These are phyloP conservation scores for Euura lappo DNA, from an alignment of 1,140 invertebrate species.

Conservation along the genomic window DNA sequence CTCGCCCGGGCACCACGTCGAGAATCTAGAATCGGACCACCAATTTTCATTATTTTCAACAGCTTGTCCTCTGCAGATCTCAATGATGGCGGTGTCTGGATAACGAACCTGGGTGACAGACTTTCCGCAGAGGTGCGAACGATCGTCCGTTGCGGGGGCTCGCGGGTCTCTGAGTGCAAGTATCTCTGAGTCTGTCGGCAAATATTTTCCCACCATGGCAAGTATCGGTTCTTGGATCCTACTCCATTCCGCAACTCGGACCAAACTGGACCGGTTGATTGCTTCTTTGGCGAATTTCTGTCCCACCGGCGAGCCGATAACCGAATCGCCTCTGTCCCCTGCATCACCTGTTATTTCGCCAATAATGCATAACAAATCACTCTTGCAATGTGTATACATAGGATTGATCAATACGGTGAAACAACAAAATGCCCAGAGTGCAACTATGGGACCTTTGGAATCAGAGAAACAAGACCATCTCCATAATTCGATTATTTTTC, in stretches of 20 bases:
- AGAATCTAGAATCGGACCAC: slow-evolving; percentile 32
- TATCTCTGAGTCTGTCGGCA: slow-evolving; percentile 27
- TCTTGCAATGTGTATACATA: too few relatives aligned
- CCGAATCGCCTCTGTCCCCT: too few relatives aligned
- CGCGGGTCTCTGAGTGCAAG: slow-evolving; percentile 11
- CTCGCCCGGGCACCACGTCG: slow-evolving; percentile 45
- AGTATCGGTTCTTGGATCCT: slow-evolving; percentile 27
- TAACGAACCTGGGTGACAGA: neutral
- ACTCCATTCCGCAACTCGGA: neutral
- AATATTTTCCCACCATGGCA: slow-evolving; percentile 14
- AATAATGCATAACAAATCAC: too few relatives aligned
- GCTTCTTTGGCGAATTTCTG: neutral
- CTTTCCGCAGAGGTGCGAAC: neutral
- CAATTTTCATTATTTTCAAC: too few relatives aligned
- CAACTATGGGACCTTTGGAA: too few relatives aligned
- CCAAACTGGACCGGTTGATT: neutral
- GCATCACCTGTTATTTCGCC: too few relatives aligned
- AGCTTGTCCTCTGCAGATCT: too few relatives aligned
- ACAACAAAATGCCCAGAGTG: too few relatives aligned
- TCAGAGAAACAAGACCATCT: too few relatives aligned
- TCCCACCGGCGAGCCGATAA: too few relatives aligned
- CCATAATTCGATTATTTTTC: too few relatives aligned
- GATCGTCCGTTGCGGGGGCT: neutral
- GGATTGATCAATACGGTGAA: too few relatives aligned
- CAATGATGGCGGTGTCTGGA: neutral